Conservation (phyloP, 1,140 invertebrate genomes). For the Mizuhopecten yessoensis region DNA sequence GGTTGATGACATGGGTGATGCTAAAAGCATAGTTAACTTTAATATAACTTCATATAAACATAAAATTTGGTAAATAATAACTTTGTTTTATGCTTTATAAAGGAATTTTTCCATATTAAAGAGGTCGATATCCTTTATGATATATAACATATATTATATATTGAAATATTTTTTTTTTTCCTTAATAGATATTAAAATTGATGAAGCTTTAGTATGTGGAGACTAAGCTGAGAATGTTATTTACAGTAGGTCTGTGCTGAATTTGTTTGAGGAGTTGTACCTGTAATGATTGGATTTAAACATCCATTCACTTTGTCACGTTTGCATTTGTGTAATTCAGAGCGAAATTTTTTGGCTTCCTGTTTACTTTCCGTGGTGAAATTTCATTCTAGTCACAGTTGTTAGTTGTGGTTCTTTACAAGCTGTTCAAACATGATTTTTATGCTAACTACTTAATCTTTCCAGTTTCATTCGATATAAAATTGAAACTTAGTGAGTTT, state of each 20-base stretch:
- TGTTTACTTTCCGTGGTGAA: conserved; percentile 10
- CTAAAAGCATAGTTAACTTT: neutral
- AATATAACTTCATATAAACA: too few relatives aligned
- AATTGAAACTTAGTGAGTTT: too few relatives aligned
- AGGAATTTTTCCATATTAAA: too few relatives aligned
- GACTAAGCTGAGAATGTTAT: neutral
- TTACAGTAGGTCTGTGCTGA: neutral
- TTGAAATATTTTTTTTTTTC: too few relatives aligned
- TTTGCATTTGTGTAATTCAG: neutral
- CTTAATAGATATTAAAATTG: neutral
- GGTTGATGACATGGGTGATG: neutral
- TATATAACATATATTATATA: too few relatives aligned
- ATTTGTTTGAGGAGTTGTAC: neutral
- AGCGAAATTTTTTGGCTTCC: conserved; percentile 4
- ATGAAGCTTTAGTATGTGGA: neutral
- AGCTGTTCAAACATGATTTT: neutral
- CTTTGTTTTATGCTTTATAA: too few relatives aligned
- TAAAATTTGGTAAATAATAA: too few relatives aligned
- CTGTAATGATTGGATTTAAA: conserved; percentile 17
- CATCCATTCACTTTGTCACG: conserved; percentile 36
- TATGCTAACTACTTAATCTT: too few relatives aligned
- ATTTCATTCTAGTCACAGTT: neutral
- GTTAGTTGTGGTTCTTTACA: neutral
- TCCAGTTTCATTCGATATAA: too few relatives aligned
- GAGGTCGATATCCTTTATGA: too few relatives aligned